A percentile compares a stretch with the other conserved stretches of the same genome.
These are phyloP conservation scores for Enteromius afrohamiltoni DNA, from an alignment of 2,797 vertebrate species.

Conservation along the genomic window DNA sequence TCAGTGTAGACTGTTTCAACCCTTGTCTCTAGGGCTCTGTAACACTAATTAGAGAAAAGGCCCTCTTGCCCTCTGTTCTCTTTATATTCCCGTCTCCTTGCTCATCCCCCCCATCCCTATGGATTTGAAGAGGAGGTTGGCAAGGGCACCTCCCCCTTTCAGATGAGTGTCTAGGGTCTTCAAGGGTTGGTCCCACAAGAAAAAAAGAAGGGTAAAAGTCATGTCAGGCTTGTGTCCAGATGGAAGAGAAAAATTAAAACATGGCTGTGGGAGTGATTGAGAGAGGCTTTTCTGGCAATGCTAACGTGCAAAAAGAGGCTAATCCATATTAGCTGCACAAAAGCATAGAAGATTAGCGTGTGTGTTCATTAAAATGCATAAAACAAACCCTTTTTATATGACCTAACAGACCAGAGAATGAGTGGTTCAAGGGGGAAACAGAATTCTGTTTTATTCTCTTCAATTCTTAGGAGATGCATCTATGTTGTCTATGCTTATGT, in stretches of 20 bases:
- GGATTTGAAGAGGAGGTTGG: constrained; percentile 61
- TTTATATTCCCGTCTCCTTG: constrained; percentile 62
- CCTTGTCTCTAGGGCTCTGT: constrained; percentile 72
- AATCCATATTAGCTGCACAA: constrained; percentile 79
- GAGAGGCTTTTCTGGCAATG: constrained; percentile 71
- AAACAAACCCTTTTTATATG: constrained; percentile 54
- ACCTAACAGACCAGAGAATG: constrained; percentile 4
- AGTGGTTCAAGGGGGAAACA: background rate
- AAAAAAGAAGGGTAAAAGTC: constrained; percentile 72
- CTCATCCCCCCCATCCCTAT: constrained; percentile 53
- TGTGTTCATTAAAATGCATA: constrained; percentile 75
- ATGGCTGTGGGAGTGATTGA: constrained; percentile 50
- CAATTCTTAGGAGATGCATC: background rate
- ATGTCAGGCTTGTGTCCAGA: constrained; percentile 74
- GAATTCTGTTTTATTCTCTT: background rate
- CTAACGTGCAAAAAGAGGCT: constrained; percentile 70
- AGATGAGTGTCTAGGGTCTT: constrained; percentile 62
- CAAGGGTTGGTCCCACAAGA: constrained; percentile 64
- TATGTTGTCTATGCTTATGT: background rate
- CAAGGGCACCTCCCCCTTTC: constrained; percentile 61
- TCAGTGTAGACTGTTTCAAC: constrained; percentile 69
- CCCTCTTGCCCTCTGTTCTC: constrained; percentile 71
- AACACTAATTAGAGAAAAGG: constrained; percentile 77
- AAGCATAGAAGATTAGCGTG: constrained; percentile 71
- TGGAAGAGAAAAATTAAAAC: constrained; percentile 60